phyloP scores from a whole-genome alignment of 2,113 vertebrate species.

The Pangasianodon hypophthalmus region DNA sequence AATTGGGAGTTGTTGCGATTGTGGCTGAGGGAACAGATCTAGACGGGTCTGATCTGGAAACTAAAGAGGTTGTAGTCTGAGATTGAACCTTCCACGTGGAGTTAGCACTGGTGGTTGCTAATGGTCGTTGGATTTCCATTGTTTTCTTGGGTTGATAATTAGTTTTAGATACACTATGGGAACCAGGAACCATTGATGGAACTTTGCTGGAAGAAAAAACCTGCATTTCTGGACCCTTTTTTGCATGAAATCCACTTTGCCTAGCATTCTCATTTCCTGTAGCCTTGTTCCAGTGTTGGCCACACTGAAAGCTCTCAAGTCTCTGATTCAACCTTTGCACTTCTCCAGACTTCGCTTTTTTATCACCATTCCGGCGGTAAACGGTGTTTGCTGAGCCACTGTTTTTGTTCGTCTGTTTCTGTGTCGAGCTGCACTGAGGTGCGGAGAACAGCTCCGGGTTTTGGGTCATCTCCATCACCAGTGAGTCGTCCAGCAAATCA shows the following conservation, averaged over 20 bases:
- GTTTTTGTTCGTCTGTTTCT: slow-evolving; percentile 53
- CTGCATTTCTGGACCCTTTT: not conserved
- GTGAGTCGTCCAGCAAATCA: slow-evolving; percentile 80
- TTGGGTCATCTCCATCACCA: slow-evolving; percentile 81
- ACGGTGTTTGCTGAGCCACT: too few species aligned
- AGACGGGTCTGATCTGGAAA: not conserved
- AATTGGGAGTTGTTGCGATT: not conserved
- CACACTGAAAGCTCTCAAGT: slow-evolving; percentile 47
- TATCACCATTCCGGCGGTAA: slow-evolving; percentile 5
- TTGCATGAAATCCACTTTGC: not conserved
- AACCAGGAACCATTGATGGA: not conserved
- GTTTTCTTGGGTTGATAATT: not conserved
- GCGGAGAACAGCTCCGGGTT: slow-evolving; percentile 69
- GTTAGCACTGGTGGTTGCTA: not conserved
- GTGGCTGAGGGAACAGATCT: not conserved
- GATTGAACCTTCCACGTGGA: not conserved
- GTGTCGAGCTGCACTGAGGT: slow-evolving; percentile 59
- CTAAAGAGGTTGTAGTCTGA: not conserved
- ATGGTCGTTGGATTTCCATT: not conserved
- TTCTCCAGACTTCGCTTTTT: not conserved
- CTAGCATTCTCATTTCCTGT: not conserved
- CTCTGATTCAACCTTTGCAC: slow-evolving; percentile 13
- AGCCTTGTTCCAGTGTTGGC: slow-evolving; percentile 38
- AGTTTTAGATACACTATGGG: not conserved
- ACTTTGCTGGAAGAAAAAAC: not conserved